phyloP scores from a whole-genome alignment of 2,797 vertebrate species.

The Oreonectes daqikongensis region DNA sequence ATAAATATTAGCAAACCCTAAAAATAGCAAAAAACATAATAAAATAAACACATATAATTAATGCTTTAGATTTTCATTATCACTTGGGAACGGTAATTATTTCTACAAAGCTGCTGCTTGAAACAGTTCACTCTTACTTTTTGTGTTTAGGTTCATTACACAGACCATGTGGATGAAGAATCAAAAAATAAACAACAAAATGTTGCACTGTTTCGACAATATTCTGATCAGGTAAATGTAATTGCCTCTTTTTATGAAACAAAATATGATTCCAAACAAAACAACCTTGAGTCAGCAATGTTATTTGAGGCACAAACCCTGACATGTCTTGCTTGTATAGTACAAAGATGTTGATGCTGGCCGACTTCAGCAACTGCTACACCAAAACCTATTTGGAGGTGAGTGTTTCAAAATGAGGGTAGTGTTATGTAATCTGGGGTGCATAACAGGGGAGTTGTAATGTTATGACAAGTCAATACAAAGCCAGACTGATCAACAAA shows the following conservation, averaged over 20 bases:
- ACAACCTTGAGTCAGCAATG: neutral
- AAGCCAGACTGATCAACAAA: too few species aligned
- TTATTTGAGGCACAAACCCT: neutral
- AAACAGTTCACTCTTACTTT: neutral
- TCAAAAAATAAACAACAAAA: neutral
- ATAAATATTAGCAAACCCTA: too few species aligned
- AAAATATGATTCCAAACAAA: neutral
- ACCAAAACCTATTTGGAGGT: constrained; percentile 17
- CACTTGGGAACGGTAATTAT: neutral
- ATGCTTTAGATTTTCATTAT: too few species aligned
- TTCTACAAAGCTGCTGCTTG: neutral
- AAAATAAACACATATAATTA: too few species aligned
- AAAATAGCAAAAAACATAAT: too few species aligned
- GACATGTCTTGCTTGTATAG: constrained; percentile 49
- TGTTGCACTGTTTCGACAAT: constrained; percentile 58
- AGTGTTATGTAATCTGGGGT: too few species aligned
- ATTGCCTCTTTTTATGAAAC: neutral
- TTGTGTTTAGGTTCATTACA: constrained; percentile 33
- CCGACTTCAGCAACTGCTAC: constrained; percentile 63
- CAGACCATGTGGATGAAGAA: neutral
- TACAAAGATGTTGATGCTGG: constrained; percentile 70
- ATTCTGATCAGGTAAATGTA: constrained; percentile 66
- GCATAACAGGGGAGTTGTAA: too few species aligned
- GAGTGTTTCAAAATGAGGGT: neutral
- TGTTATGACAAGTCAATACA: too few species aligned